A percentile compares a stretch with the other conserved stretches of the same genome.
Conservation (phyloP, 2,888 invertebrate genomes). For the Aphidoletes aphidimyza region DNA sequence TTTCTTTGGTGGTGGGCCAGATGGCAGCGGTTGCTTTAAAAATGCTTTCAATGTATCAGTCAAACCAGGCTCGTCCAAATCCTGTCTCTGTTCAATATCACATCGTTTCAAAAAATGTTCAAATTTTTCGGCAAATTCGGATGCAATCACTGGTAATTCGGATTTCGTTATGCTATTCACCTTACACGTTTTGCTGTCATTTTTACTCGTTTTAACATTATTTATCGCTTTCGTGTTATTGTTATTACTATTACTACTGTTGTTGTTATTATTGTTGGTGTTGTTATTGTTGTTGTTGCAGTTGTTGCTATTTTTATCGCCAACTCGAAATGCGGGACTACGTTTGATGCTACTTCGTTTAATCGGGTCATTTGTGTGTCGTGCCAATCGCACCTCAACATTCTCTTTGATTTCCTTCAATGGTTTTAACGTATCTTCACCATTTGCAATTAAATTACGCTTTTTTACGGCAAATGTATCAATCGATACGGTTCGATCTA, state of each 20-base stretch:
- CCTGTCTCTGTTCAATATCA: constrained; percentile 61
- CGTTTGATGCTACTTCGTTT: constrained; percentile 68
- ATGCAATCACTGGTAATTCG: constrained; percentile 55
- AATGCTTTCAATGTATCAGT: constrained; percentile 74
- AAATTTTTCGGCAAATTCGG: constrained; percentile 57
- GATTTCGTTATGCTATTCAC: constrained; percentile 58
- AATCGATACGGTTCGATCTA: not conserved
- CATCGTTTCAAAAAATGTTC: constrained; percentile 61
- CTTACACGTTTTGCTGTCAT: no score
- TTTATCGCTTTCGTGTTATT: constrained; percentile 57
- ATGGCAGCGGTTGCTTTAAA: constrained; percentile 74
- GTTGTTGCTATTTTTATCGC: constrained; percentile 61
- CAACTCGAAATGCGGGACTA: constrained; percentile 70
- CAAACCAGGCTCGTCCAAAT: constrained; percentile 60
- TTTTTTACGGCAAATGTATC: not conserved
- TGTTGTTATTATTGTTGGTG: not conserved
- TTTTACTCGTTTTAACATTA: constrained; percentile 59
- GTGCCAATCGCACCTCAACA: constrained; percentile 57
- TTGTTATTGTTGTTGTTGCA: constrained; percentile 52
- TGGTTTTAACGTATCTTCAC: constrained; percentile 24
- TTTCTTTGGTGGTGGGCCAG: constrained; percentile 79
- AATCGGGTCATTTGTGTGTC: constrained; percentile 65
- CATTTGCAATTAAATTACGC: not conserved
- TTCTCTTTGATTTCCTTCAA: constrained; percentile 55
- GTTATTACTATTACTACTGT: constrained; percentile 53